Percentiles rank a stretch among this genome's conserved stretches.
These are phyloP conservation scores for Eleutherodactylus coqui DNA, from an alignment of 2,797 vertebrate species.

Conservation along the genomic window DNA sequence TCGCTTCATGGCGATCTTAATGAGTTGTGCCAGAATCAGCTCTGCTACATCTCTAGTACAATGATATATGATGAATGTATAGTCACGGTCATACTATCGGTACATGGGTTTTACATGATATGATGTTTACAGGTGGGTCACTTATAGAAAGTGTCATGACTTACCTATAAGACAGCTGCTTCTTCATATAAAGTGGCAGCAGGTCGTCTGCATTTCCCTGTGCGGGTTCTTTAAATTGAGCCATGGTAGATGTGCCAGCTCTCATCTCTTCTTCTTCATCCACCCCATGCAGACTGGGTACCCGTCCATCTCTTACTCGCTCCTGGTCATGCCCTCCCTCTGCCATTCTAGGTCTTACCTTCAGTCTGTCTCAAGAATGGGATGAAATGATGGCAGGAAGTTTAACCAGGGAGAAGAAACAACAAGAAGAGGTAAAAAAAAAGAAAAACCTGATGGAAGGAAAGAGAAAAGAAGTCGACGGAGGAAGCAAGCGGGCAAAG, in stretches of 20 bases:
- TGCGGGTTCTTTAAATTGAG: not conserved
- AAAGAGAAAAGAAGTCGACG: not conserved
- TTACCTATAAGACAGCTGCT: constrained; percentile 88
- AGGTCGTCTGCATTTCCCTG: constrained; percentile 69
- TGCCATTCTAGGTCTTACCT: constrained; percentile 42
- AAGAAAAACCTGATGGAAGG: constrained; percentile 7
- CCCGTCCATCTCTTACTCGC: constrained; percentile 21
- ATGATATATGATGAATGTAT: not conserved
- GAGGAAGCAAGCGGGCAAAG: not conserved
- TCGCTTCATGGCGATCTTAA: not conserved
- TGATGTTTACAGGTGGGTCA: not conserved
- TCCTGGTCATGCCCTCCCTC: constrained; percentile 25
- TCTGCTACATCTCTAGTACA: not conserved
- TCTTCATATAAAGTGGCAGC: constrained; percentile 78
- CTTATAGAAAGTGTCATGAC: constrained; percentile 35
- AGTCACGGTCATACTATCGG: not conserved
- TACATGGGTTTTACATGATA: not conserved
- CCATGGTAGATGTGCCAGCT: constrained; percentile 24
- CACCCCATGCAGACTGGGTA: constrained; percentile 14
- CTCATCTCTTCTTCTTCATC: constrained; percentile 36
- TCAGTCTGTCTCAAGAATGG: not conserved
- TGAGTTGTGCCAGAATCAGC: not conserved
- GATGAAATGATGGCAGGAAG: constrained; percentile 11
- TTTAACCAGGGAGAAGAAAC: constrained; percentile 8
- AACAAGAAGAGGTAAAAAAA: not conserved